These are phyloP conservation scores for Drosophila nr. medialis DNA, from an alignment of 2,888 invertebrate species.

Conservation along the genomic window DNA sequence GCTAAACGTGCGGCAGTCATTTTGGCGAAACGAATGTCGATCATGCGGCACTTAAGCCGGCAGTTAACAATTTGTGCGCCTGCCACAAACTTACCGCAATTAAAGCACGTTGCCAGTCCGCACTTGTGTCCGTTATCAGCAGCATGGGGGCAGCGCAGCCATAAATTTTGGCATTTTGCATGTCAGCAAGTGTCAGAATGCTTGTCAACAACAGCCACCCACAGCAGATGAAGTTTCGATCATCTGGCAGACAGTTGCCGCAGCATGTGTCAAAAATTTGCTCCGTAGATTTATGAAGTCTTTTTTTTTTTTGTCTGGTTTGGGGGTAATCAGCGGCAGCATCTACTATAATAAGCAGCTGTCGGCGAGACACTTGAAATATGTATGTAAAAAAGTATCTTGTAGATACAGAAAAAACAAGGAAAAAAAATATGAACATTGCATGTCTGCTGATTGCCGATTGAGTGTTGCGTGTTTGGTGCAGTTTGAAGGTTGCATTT, in stretches of 20 bases:
- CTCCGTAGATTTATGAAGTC: conserved; percentile 66
- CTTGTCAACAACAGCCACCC: conserved; percentile 49
- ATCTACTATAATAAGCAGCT: conserved; percentile 76
- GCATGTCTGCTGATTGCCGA: conserved; percentile 67
- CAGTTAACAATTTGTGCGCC: conserved; percentile 25
- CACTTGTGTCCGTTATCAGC: conserved; percentile 3
- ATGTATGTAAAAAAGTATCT: conserved; percentile 61
- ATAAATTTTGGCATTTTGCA: conserved; percentile 57
- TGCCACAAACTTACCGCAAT: conserved; percentile 48
- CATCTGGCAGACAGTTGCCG: conserved; percentile 35
- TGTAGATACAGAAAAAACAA: conserved; percentile 43
- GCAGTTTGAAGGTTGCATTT: conserved; percentile 53
- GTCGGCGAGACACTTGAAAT: conserved; percentile 73
- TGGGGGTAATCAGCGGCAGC: conserved; percentile 63
- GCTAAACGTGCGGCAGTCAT: conserved; percentile 82
- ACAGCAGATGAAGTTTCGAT: conserved; percentile 44
- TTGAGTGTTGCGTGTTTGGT: conserved; percentile 72
- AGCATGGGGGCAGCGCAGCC: conserved; percentile 19
- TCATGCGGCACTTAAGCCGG: conserved; percentile 71
- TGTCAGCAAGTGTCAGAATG: conserved; percentile 71
- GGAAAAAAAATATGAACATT: conserved; percentile 17
- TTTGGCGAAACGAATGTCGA: conserved; percentile 82
- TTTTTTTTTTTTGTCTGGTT: conserved; percentile 27
- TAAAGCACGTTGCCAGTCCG: conserved; percentile 35
- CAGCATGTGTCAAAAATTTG: conserved; percentile 53